Evolutionary conservation across 2,113 vertebrate genomes (phyloP), one percentile per base, ranked within the genome.

Genomic region (Paradoxurus hermaphroditus): DNA sequence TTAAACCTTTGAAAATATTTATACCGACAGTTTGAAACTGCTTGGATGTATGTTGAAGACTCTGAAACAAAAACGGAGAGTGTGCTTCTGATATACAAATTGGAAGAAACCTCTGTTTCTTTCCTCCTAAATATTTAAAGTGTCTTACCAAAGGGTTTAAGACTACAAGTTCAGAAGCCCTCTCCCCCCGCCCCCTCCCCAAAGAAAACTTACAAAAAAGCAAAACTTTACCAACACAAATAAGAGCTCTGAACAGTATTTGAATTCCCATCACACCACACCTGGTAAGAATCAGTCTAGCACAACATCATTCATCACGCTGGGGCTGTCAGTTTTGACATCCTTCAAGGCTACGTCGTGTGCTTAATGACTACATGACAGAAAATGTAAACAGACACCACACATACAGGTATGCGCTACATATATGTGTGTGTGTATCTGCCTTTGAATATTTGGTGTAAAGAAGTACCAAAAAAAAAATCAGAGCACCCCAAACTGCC

Each of bases 201-300:
- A 97, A 98, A 98, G 88, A 97, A 94, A 98, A 97, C 94, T 98
- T 98, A 98, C 62, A 98, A 98, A 98, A 99, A 99, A 98, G 98
- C 96, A 96, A 98, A 99, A 99, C 98, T 99, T 98, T 94, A 97
- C 98, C 97, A 98, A 98, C 98, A 99, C 98, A 99, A 99, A 98
- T 98, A 98, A 98, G 98, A 98, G 98, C 96, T 97, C 97, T 98
- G 98, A 98, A 96, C 86, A 97, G 98, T 98, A 98, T 99, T 99
- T 98, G 98, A 99, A 99, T 99, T 99, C 99, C 98, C 98, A 99
- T 99, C 98, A 99, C 99, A 99, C 98, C 98, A 98, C 99, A 99
- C 99, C 99, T 99, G 99, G 99, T 99, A 99, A 99, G 99, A 99
- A 99, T 99, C 99, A 99, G 99, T 99, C 98, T 99, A 98, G 98